Base-by-base conservation (phyloP, 2,888 invertebrate species). In the Acanthacorydalis orientalis region DNA sequence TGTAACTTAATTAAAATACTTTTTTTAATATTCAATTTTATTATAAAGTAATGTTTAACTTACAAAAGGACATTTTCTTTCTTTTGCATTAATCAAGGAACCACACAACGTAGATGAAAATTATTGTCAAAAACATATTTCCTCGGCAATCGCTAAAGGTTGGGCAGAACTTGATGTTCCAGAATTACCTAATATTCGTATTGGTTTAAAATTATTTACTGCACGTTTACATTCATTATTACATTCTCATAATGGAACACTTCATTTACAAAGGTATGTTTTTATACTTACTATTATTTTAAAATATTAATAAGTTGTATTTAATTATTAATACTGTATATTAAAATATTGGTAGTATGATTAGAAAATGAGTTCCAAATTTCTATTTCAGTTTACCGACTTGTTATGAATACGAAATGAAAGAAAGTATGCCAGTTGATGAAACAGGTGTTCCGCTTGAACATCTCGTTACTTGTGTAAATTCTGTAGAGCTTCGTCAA, bases 401-500 rank as follows among this genome's bases (percentile, higher is more conserved):
- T 52, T 91, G 91, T 64, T 90, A 88, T 63, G 78, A 80, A 58
- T 75, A 80, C 10, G 79, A 79, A 59, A 86, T 83, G 61, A 74
- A 77, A 10, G 68, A 73, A 48, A 60, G 70, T 31, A 60, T 82
- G 42, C 64, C 70, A 11, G 64, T 79, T n/a, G 75, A 77, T 56
- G 76, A 75, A 3, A 73, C 67, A 49, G 90, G 91, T 4, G 91
- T 92, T 12, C 83, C 90, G 1, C 64, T 96, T 48, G 96, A 96
- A 62, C 85, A 95, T 67, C 68, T 96, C 47, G 75, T 96, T 31
- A 82, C 89, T 44, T 89, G 88, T 62, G 76, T 91, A 9, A 75
- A 80, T 9, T 83, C 83, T 34, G 74, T 93, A 35, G 72, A 74
- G 54, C 64, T 80, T 31, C 64, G 68, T 42, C 59, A 63, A 15